These are phyloP conservation scores for Volucella inanis DNA, from an alignment of 2,888 invertebrate species.

Conservation along the genomic window DNA sequence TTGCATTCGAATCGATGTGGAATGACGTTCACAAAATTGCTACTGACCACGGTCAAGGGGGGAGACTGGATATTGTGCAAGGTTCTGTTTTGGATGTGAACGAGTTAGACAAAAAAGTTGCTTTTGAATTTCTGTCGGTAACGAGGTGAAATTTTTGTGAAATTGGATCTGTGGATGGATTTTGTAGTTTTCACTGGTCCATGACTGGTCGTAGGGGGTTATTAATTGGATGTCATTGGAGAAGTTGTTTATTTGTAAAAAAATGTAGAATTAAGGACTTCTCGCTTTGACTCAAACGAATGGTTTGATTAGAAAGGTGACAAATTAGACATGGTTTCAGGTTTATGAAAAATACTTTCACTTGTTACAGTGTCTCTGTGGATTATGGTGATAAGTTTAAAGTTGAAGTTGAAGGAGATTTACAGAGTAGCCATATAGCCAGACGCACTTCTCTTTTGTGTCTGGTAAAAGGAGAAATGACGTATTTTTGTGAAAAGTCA, in stretches of 20 bases:
- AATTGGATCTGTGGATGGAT: slow-evolving; percentile 8
- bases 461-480: no score
- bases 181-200: neutral
- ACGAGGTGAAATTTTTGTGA: slow-evolving; percentile 65
- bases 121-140: slow-evolving; percentile 42
- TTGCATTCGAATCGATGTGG: neutral
- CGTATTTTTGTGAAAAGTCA: no score
- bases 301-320: no score
- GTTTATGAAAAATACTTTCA: no score
- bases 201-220: neutral
- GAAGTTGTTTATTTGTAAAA: neutral
- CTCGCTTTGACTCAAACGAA: no score
- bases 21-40: slow-evolving; percentile 30
- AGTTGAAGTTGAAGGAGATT: no score
- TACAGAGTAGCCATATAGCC: no score
- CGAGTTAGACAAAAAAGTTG: slow-evolving; percentile 4
- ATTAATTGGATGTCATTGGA: slow-evolving; percentile 1
- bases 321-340: no score
- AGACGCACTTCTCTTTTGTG: no score
- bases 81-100: neutral
- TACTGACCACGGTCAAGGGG: neutral
- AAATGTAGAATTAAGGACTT: no score
- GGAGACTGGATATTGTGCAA: slow-evolving; percentile 9
- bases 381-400: no score
- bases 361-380: no score